phyloP scores from a whole-genome alignment of 2,797 vertebrate genomes.

The Sparidentex hasta region DNA sequence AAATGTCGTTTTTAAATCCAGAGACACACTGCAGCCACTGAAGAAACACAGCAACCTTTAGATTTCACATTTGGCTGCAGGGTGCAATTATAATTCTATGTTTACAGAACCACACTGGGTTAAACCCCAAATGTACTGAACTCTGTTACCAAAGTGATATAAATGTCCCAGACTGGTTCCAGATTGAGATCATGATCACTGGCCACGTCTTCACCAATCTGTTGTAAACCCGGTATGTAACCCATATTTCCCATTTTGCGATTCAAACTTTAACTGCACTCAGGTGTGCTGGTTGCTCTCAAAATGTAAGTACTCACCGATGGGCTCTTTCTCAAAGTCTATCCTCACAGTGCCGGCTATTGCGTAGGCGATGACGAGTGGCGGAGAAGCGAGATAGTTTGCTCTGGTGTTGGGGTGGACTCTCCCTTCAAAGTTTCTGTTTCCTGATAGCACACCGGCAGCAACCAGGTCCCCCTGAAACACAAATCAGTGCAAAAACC shows the following conservation, averaged over 20 bases:
- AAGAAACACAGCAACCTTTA: neutral
- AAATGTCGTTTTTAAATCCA: neutral
- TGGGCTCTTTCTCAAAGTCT: constrained; percentile 93
- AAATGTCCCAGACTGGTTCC: neutral
- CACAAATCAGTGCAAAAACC: neutral
- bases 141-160: too few species aligned
- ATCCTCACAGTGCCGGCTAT: constrained; percentile 94
- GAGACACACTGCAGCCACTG: neutral
- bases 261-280: too few species aligned
- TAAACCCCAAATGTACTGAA: neutral
- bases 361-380: constrained; percentile 95
- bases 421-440: constrained; percentile 97
- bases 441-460: constrained; percentile 94
- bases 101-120: neutral
- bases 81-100: neutral
- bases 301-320: constrained; percentile 85
- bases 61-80: neutral
- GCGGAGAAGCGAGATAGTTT: constrained; percentile 96
- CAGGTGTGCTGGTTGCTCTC: neutral
- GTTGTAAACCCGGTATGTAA: neutral
- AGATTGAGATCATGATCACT: neutral
- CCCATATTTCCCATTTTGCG: neutral
- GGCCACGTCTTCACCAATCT: neutral
- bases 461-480: constrained; percentile 93
- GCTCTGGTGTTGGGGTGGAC: constrained; percentile 97